These are phyloP conservation scores for Cyanoderma ruficeps DNA, from an alignment of 2,113 vertebrate species.

Conservation along the genomic window DNA sequence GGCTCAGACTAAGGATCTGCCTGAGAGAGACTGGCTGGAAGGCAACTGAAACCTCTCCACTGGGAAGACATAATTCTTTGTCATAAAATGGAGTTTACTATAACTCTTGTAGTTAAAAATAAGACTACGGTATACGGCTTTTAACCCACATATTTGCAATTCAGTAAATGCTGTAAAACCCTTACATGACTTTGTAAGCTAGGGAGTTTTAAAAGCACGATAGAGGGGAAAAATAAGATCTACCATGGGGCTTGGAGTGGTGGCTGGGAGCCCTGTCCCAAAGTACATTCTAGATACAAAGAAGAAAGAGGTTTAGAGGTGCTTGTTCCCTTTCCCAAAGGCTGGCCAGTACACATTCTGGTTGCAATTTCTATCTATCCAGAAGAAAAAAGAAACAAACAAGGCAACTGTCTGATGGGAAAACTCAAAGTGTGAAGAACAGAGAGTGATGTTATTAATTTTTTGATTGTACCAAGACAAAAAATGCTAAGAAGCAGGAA, in stretches of 20 bases:
- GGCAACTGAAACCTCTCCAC: neutral
- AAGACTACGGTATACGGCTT: neutral
- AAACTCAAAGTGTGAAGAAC: neutral
- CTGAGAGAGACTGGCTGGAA: neutral
- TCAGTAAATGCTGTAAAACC: neutral
- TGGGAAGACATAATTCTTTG: neutral
- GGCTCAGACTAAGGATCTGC: neutral
- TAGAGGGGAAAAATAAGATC: neutral
- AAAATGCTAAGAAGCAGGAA: neutral
- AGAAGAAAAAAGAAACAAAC: neutral
- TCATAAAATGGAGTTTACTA: neutral
- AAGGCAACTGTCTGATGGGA: neutral
- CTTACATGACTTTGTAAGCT: neutral
- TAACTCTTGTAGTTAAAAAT: neutral
- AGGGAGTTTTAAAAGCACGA: neutral
- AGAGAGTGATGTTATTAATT: neutral
- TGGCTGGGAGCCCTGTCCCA: neutral
- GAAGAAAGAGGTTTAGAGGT: neutral
- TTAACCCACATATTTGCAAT: neutral
- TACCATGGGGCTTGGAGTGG: accelerated
- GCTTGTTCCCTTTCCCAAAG: neutral
- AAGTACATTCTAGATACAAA: neutral
- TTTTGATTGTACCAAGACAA: neutral
- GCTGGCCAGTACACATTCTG: neutral
- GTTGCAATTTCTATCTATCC: neutral